Evolutionary conservation across 1,140 invertebrate genomes (phyloP), one percentile per base, ranked within the genome.

Genomic region (Caerostris darwini): DNA sequence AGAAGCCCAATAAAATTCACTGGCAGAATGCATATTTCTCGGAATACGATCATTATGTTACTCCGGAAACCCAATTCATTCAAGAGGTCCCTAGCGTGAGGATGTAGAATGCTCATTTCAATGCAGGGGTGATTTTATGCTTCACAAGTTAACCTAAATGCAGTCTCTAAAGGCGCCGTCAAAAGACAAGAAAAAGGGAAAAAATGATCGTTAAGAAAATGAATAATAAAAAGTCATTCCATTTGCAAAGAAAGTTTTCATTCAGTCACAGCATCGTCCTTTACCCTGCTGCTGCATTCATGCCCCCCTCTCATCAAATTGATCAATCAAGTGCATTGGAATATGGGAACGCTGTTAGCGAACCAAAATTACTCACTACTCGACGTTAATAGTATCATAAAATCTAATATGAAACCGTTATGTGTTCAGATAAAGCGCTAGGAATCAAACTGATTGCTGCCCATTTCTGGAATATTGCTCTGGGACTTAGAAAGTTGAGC

Each of bases 391-490:
- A 88, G 86, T 88, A 34, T 67, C 86, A 88, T 88, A 88, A 88
- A 88, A 88, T 88, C 86, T 88, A 88, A 88, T 88, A 88, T 88
- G 86, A 88, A 88, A 59, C 86, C 59, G 86, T 67, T 88, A 88
- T 88, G 86, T 67, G 53, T 19, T 50, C 86, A 88, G 59, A 88
- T 88, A 88, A 88, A 88, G 86, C 34, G 59, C 14, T 34, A 54
- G 58, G 58, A 88, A 88, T 88, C 86, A 88, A 88, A 88, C 86
- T 88, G 86, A 88, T 88, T 88, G 59, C 86, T 64, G 61, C 53
- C 86, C 86, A 88, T 88, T 88, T 88, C 86, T 67, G 5, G 86
- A 88, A 88, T 88, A 88, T 88, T 88, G 86, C 86, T 88, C 50
- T 88, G 86, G 86, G 86, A 61, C 86, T 64, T 50, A 53, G 86